Base-by-base conservation (phyloP, 2,797 vertebrate species). In the Hyperoplus lanceolatus region DNA sequence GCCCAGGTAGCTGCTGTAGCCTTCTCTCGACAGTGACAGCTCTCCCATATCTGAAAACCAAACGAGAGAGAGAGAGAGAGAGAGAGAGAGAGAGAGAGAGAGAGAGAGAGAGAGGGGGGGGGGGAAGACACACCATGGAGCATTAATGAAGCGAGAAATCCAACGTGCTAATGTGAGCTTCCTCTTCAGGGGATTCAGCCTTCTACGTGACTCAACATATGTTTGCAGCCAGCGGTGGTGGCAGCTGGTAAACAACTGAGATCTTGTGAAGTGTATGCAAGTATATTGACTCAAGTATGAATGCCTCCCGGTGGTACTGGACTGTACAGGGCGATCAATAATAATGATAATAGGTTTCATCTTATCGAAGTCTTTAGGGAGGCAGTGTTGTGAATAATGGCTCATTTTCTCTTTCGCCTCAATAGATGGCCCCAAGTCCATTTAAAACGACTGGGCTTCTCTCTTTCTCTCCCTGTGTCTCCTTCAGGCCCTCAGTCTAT, bases 351-450 rank as follows among this genome's bases (percentile, higher is more conserved):
- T 83, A 79, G 82, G 85, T 86, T 87, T 89, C 89, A 87, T 92
- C 87, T 87, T 84, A 87, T 87, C 66, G 42, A 72, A 82, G 83
- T 86, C 90, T 90, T 89, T 89, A 92, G 90, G 87, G 90, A 87
- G 75, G 84, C 86, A 86, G 80, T 92, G 87, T 91, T 91, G 93
- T 91, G 89, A 93, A 91, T 93, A 92, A 94, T 88, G 82, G 65
- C 86, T 90, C 82, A 83, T 91, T 93, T 93, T 92, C 86, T 89
- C 88, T 79, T 90, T 81, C 77, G 85, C 89, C 90, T 92, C 87
- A 82, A 85, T 82, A 88, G 87, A 91, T 86, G 85, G 78, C 79
- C 79, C 29, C 73, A 78, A 4, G 75, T 90, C 90, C 81, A 75
- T 88, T 82, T 69, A 70, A 70, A 86, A 77, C 60, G 72, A 75